These are phyloP conservation scores for Phorcus lineatus DNA, from an alignment of 2,888 invertebrate species.

Conservation along the genomic window DNA sequence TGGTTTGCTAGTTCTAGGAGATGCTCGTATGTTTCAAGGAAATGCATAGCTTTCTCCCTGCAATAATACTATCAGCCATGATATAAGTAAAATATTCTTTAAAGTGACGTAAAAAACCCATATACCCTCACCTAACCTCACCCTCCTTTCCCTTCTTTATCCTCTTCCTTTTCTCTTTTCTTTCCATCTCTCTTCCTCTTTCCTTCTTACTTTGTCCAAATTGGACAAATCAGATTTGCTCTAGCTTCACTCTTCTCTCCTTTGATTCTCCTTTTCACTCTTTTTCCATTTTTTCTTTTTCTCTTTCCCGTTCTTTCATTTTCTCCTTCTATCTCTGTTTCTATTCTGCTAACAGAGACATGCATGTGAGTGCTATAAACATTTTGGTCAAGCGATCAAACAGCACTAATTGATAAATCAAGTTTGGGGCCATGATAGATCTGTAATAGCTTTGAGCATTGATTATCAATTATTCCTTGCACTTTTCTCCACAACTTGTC, in stretches of 20 bases:
- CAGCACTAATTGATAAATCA: conserved; percentile 6
- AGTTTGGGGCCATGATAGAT: background rate
- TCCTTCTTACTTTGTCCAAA: conserved; percentile 31
- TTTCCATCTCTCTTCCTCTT: conserved; percentile 10
- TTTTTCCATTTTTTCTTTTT: background rate
- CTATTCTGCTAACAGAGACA: background rate
- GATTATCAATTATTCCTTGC: background rate
- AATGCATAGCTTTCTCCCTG: background rate
- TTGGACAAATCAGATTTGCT: conserved; percentile 30
- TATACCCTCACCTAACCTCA: background rate
- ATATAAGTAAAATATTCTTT: no score
- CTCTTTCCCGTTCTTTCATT: background rate
- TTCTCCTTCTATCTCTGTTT: background rate
- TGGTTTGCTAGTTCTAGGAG: no score
- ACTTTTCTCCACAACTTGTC: background rate
- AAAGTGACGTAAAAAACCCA: no score
- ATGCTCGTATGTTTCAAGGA: no score
- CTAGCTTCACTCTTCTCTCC: conserved; percentile 25
- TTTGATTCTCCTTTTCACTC: background rate
- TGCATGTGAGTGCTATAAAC: background rate
- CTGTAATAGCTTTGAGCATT: background rate
- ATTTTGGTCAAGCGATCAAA: background rate
- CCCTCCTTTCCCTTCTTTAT: background rate
- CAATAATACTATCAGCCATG: no score
- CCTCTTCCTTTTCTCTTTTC: background rate